Percentiles rank a stretch among this genome's conserved stretches.
Evolutionary conservation across 2,113 vertebrate genomes (phyloP).

Genomic region (Ginglymostoma cirratum): DNA sequence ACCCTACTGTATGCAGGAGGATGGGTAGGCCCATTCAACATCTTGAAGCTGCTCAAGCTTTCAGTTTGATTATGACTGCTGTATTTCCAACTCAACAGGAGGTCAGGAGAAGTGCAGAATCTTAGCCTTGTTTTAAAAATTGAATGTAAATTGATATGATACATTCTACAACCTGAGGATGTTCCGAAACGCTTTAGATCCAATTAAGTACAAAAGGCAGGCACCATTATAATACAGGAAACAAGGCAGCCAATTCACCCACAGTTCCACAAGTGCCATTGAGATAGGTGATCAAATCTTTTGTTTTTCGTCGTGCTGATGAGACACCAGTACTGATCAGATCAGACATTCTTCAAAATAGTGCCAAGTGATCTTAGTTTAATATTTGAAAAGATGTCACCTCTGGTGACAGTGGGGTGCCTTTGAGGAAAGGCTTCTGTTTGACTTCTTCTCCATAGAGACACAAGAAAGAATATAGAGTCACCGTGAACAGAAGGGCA

Average conservation of each 20-base stretch:
- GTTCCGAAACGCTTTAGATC: neutral
- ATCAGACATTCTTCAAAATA: neutral
- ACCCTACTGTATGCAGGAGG: neutral
- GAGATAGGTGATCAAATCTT: neutral
- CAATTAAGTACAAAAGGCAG: neutral
- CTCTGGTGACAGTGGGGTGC: neutral
- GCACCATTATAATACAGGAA: neutral
- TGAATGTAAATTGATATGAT: neutral
- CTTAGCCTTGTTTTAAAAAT: neutral
- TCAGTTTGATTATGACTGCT: neutral
- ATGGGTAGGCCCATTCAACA: neutral
- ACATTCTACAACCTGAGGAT: neutral
- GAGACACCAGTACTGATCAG: neutral
- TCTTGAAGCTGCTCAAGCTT: neutral
- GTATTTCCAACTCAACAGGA: neutral
- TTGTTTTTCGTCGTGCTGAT: neutral
- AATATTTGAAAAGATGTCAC: too few species aligned
- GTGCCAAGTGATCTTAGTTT: neutral
- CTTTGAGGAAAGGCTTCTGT: neutral
- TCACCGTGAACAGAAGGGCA: neutral
- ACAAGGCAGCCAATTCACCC: neutral
- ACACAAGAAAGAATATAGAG: neutral
- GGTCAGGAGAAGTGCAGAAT: neutral
- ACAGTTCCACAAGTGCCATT: neutral
- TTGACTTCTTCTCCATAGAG: neutral